Conservation (phyloP, 2,797 vertebrate genomes). For the Trachurus trachurus region DNA sequence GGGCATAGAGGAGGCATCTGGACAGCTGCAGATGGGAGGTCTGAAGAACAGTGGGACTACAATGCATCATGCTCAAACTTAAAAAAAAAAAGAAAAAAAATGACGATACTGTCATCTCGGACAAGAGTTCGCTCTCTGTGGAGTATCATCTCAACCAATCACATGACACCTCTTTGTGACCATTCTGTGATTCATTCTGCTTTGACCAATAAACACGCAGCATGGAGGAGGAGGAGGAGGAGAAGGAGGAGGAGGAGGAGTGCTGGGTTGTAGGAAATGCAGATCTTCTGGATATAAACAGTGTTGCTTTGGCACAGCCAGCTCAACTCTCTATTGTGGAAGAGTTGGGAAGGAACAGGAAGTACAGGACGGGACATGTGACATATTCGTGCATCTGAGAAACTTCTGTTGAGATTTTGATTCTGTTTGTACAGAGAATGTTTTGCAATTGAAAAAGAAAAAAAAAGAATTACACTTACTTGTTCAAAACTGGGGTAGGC, state of each 20-base stretch:
- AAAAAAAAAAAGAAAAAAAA: slow-evolving; percentile 22
- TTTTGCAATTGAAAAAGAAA: slow-evolving; percentile 72
- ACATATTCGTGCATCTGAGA: slow-evolving; percentile 78
- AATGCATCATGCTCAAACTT: slow-evolving; percentile 63
- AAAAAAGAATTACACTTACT: slow-evolving; percentile 64
- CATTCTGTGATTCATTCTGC: slow-evolving; percentile 79
- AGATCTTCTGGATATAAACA: slow-evolving; percentile 47
- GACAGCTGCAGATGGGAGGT: slow-evolving; percentile 33
- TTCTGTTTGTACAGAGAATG: slow-evolving; percentile 84
- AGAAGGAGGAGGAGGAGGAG: slow-evolving; percentile 23
- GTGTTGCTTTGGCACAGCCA: slow-evolving; percentile 38
- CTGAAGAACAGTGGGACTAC: slow-evolving; percentile 49
- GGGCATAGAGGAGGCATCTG: slow-evolving; percentile 38
- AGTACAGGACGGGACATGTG: slow-evolving; percentile 59
- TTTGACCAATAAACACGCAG: slow-evolving; percentile 68
- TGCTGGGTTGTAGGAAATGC: slow-evolving; percentile 43
- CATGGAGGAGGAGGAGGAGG: slow-evolving; percentile 37
- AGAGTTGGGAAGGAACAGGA: slow-evolving; percentile 37
- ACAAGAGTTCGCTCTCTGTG: slow-evolving; percentile 61
- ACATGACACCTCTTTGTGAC: slow-evolving; percentile 72
- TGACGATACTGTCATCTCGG: slow-evolving; percentile 58
- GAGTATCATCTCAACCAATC: slow-evolving; percentile 79
- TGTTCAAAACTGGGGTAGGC: slow-evolving; percentile 61
- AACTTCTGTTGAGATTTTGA: slow-evolving; percentile 74
- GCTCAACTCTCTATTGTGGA: slow-evolving; percentile 40